A percentile compares a stretch with the other conserved stretches of the same genome.
Conservation (phyloP, 2,113 vertebrate genomes). For the Oryzias javanicus region DNA sequence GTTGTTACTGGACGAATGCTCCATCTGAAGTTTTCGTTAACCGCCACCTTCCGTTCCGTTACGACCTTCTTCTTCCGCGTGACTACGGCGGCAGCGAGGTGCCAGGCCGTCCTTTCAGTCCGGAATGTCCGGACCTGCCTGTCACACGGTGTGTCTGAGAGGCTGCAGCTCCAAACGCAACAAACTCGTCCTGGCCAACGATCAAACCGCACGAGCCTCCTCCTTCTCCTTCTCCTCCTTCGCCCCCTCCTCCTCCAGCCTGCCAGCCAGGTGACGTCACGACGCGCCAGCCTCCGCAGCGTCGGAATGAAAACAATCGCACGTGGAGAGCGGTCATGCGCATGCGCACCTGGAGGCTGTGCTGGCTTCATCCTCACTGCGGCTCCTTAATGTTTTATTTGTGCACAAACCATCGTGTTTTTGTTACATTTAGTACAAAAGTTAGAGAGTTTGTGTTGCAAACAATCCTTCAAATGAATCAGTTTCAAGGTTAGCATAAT, state of each 20-base stretch:
- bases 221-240: neutral
- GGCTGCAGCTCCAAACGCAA: constrained; percentile 1
- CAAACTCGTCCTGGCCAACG: neutral
- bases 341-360: constrained; percentile 27
- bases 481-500: too few species aligned
- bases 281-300: constrained; percentile 31
- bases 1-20: constrained; percentile 69
- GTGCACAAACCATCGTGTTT: too few species aligned
- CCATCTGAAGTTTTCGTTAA: constrained; percentile 64
- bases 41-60: neutral
- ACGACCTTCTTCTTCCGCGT: too few species aligned
- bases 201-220: constrained; percentile 11
- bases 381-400: too few species aligned
- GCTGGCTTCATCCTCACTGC: neutral
- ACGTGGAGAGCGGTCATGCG: constrained; percentile 70
- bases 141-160: neutral
- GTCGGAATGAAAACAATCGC: constrained; percentile 79
- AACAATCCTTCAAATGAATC: too few species aligned
- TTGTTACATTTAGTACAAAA: too few species aligned
- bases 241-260: constrained; percentile 6
- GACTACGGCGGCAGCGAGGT: too few species aligned
- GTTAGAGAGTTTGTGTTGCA: too few species aligned
- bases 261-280: constrained; percentile 66
- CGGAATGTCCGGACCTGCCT: too few species aligned
- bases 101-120: too few species aligned